Evolutionary conservation across 2,797 vertebrate genomes (phyloP).

Genomic region (Lutjanus argentimaculatus): DNA sequence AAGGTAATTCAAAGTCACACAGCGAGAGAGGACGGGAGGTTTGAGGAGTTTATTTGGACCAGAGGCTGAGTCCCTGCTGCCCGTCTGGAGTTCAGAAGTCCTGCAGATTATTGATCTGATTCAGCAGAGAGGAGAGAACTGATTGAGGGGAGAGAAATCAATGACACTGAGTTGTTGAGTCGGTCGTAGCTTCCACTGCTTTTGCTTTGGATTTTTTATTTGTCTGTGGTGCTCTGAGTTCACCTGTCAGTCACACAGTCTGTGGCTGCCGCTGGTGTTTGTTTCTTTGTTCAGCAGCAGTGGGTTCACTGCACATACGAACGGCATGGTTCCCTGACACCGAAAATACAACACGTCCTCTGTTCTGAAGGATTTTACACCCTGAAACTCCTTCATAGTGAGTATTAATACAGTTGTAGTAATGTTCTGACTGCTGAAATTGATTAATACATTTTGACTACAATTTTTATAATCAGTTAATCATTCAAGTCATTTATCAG

Average conservation of each 20-base stretch:
- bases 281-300: neutral
- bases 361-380: too few relatives aligned
- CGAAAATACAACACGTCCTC: too few relatives aligned
- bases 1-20: neutral
- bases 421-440: neutral
- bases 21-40: neutral
- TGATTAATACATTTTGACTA: too few relatives aligned
- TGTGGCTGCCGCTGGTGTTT: neutral
- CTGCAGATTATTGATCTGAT: slow-evolving; percentile 50
- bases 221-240: neutral
- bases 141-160: slow-evolving; percentile 29
- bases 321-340: too few relatives aligned
- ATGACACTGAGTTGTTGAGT: slow-evolving; percentile 14
- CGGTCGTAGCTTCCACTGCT: slow-evolving; percentile 6
- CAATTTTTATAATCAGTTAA: neutral
- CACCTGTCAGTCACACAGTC: neutral
- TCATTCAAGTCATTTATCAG: neutral
- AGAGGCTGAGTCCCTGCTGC: neutral
- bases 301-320: neutral
- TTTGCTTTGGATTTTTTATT: neutral
- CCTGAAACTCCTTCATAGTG: neutral
- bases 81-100: slow-evolving; percentile 16
- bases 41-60: neutral
- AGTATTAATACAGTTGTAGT: neutral
- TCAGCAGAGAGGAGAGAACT: slow-evolving; percentile 27